Evolutionary conservation across 2,797 vertebrate genomes (phyloP).

Genomic region (Morelia viridis): DNA sequence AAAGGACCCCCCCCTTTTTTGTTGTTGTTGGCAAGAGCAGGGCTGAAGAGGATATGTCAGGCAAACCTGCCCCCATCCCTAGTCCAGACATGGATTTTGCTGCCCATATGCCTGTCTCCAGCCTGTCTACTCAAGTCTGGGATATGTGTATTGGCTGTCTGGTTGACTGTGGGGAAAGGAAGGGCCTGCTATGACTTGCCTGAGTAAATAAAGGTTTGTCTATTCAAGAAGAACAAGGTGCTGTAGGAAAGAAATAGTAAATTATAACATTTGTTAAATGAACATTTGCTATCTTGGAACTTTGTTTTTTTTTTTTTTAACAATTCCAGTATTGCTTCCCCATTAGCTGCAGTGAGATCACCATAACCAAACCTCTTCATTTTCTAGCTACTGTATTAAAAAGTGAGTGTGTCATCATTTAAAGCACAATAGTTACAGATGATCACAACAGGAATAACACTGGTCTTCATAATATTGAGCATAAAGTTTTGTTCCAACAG

Average conservation of each 20-base stretch:
- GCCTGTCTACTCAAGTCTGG: background rate
- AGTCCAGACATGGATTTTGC: background rate
- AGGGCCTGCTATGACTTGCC: background rate
- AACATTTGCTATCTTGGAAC: conserved; percentile 26
- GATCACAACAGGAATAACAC: conserved; percentile 34
- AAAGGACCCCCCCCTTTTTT: background rate
- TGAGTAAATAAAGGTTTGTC: background rate
- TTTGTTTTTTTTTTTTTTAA: conserved; percentile 12
- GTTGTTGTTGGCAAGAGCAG: background rate
- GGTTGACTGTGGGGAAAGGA: background rate
- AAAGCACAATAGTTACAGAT: conserved; percentile 31
- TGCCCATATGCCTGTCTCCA: background rate
- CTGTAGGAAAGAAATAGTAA: conserved; percentile 41
- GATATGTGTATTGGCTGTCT: background rate
- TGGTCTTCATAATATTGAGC: background rate
- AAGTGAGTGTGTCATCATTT: conserved; percentile 3
- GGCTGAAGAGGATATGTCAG: background rate
- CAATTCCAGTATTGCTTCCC: background rate
- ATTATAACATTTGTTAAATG: conserved; percentile 24
- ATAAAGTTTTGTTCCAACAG: conserved; percentile 20
- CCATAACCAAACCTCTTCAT: conserved; percentile 9
- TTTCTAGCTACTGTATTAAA: conserved; percentile 23
- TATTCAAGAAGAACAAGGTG: conserved; percentile 24
- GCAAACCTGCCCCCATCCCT: background rate
- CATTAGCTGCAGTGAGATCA: background rate